A percentile compares a stretch with the other conserved stretches of the same genome.
Evolutionary conservation across 2,888 invertebrate species (phyloP).

Genomic region (Amorpha juglandis): DNA sequence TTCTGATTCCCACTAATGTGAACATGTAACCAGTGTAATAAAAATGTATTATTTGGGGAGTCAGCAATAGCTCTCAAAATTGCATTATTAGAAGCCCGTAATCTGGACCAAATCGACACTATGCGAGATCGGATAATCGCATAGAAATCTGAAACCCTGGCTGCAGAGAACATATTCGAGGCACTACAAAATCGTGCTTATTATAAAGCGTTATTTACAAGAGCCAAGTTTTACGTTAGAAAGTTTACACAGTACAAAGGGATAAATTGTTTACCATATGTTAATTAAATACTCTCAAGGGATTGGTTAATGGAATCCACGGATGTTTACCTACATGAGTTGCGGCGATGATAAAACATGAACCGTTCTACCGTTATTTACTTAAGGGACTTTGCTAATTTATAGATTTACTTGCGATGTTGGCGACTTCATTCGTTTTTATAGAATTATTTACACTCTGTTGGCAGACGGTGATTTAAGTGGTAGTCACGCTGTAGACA

Average conservation of each 20-base stretch:
- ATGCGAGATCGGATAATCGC: too few species aligned
- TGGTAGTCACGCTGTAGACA: not conserved
- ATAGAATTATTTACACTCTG: not conserved
- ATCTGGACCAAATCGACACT: too few species aligned
- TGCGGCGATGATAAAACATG: constrained; percentile 42
- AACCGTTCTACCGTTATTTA: not conserved
- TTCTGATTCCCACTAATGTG: too few species aligned
- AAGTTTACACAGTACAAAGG: constrained; percentile 54
- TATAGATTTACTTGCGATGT: not conserved
- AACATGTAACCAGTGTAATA: too few species aligned
- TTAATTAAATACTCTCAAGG: constrained; percentile 72
- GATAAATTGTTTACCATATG: constrained; percentile 69
- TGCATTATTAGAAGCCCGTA: too few species aligned
- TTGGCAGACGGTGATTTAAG: too few species aligned
- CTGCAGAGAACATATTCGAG: too few species aligned
- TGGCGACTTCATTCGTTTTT: not conserved
- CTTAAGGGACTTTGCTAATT: not conserved
- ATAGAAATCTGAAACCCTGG: too few species aligned
- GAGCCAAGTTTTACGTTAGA: constrained; percentile 16
- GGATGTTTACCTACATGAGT: constrained; percentile 55
- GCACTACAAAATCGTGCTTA: not conserved
- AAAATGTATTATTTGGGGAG: too few species aligned
- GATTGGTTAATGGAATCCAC: constrained; percentile 66
- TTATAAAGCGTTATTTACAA: constrained; percentile 23
- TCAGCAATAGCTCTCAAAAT: too few species aligned